Percentiles rank a stretch among this genome's conserved stretches.
Evolutionary conservation across 2,888 invertebrate species (phyloP).

Genomic region (Netelia melanura): DNA sequence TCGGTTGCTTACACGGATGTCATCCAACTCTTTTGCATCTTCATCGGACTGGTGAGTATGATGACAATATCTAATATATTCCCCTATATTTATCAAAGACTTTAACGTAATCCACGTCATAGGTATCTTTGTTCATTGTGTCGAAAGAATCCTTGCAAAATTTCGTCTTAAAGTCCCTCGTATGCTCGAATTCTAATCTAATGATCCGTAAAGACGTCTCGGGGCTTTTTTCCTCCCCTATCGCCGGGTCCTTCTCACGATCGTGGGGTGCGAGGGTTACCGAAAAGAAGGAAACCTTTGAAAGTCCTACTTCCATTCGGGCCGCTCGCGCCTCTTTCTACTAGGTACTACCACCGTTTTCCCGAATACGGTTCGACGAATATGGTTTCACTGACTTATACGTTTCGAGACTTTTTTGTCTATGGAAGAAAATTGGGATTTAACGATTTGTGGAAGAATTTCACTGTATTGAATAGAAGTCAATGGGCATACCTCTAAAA

Average conservation of each 20-base stretch:
- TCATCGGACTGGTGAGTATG: slow-evolving; percentile 93
- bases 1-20: slow-evolving; percentile 99
- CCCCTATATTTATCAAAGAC: too few relatives aligned
- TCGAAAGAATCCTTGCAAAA: slow-evolving; percentile 59
- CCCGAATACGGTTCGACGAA: slow-evolving; percentile 47
- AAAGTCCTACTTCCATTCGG: slow-evolving; percentile 60
- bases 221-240: slow-evolving; percentile 47
- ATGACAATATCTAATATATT: too few relatives aligned
- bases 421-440: slow-evolving; percentile 17
- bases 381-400: slow-evolving; percentile 54
- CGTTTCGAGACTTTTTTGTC: slow-evolving; percentile 11
- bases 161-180: slow-evolving; percentile 13
- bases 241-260: slow-evolving; percentile 31
- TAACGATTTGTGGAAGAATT: not conserved
- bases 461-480: not conserved
- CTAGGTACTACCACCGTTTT: slow-evolving; percentile 26
- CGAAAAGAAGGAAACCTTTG: slow-evolving; percentile 68
- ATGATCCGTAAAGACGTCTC: slow-evolving; percentile 67
- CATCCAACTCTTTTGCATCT: slow-evolving; percentile 98
- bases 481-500: not conserved
- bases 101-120: not conserved
- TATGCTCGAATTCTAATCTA: slow-evolving; percentile 67
- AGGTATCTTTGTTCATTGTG: slow-evolving; percentile 7
- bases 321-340: slow-evolving; percentile 49
- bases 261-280: slow-evolving; percentile 20